Evolutionary conservation across 2,888 invertebrate genomes (phyloP).

Genomic region (Sinohyriopsis cumingii): DNA sequence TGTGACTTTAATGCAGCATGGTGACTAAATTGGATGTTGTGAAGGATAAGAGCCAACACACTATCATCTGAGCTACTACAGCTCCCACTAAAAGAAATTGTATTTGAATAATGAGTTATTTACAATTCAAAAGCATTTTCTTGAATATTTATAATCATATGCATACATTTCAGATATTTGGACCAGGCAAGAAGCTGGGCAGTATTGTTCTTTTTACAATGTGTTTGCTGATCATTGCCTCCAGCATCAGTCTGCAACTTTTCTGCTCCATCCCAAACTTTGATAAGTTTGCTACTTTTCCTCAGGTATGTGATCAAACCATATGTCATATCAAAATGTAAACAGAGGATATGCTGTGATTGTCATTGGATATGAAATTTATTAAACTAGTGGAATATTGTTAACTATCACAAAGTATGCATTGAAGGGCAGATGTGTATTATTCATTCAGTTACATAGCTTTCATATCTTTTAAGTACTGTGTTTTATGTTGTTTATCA

Average conservation of each 20-base stretch:
- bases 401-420: neutral
- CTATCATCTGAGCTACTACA: too few species aligned
- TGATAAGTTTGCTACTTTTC: slow-evolving; percentile 98
- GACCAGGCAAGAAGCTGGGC: slow-evolving; percentile 95
- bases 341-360: neutral
- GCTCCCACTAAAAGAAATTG: too few species aligned
- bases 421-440: too few species aligned
- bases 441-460: too few species aligned
- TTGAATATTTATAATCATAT: neutral
- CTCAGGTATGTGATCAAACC: slow-evolving; percentile 79
- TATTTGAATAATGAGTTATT: too few species aligned
- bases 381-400: slow-evolving; percentile 29
- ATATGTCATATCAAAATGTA: neutral
- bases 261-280: slow-evolving; percentile 93
- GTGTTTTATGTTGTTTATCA: too few species aligned
- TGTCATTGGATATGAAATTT: neutral
- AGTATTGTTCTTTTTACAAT: slow-evolving; percentile 99
- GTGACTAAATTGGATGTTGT: too few species aligned
- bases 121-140: too few species aligned
- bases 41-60: too few species aligned
- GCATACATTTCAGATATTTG: slow-evolving; percentile 79
- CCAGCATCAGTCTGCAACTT: slow-evolving; percentile 98
- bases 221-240: slow-evolving; percentile 98
- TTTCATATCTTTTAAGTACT: too few species aligned
- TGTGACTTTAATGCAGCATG: too few species aligned